Conservation (phyloP, 35 echinoderm and acorn worm species). For the Ophioderma brevispina region DNA sequence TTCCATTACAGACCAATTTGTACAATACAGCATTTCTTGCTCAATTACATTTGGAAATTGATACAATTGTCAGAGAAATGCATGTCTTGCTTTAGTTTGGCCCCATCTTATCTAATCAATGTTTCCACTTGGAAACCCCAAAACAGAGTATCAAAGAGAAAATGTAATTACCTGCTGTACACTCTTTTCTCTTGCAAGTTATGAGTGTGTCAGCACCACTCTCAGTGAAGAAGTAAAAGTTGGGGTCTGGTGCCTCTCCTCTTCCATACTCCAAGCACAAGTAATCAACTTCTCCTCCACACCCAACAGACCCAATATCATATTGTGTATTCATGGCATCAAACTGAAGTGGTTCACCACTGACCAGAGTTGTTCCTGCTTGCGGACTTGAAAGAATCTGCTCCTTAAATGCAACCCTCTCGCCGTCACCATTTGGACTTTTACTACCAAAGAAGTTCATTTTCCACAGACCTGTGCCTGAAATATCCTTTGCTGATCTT, state of each 20-base stretch:
- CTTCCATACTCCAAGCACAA: conserved; percentile 73
- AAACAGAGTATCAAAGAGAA: no score
- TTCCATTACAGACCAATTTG: no score
- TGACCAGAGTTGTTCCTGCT: conserved; percentile 18
- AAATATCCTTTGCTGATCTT: conserved; percentile 45
- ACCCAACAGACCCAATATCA: conserved; percentile 64
- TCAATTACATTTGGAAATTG: no score
- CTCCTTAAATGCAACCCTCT: conserved; percentile 38
- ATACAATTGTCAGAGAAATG: no score
- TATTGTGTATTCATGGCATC: conserved; percentile 7
- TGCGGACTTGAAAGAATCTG: conserved; percentile 47
- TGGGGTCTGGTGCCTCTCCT: conserved; percentile 33
- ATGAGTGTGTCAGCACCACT: conserved; percentile 48
- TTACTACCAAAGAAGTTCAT: conserved; percentile 71
- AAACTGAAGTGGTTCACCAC: conserved; percentile 22
- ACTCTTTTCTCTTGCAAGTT: conserved; percentile 45
- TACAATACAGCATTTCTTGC: no score
- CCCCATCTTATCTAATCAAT: no score
- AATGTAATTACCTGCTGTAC: conserved; percentile 52
- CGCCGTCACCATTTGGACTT: conserved; percentile 59
- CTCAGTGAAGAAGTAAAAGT: conserved; percentile 22
- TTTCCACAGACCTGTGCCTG: conserved; percentile 73
- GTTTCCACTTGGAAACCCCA: no score
- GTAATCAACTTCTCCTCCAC: conserved; percentile 31
- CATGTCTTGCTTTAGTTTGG: no score